Conservation (phyloP, 1,140 invertebrate species). For the Drosophila baimaii region DNA sequence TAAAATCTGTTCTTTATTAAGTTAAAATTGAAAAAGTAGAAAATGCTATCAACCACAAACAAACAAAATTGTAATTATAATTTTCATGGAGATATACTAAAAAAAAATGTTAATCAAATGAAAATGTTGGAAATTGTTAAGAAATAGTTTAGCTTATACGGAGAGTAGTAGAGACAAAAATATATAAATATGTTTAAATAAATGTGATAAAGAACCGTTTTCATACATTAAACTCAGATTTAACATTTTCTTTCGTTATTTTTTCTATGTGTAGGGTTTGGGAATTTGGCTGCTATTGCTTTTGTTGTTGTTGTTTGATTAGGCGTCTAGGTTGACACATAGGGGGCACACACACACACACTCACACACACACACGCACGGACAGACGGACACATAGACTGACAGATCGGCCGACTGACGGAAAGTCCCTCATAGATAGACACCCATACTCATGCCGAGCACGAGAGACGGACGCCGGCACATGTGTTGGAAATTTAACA, state of each 20-base stretch:
- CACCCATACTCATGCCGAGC: slow-evolving; percentile 16
- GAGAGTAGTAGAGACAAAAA: background rate
- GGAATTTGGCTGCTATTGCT: slow-evolving; percentile 60
- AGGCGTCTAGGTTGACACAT: slow-evolving; percentile 77
- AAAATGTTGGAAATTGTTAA: no score
- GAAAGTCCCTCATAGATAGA: slow-evolving; percentile 43
- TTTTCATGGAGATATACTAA: no score
- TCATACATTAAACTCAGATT: background rate
- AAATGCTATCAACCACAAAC: no score
- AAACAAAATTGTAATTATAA: no score
- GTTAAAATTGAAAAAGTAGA: background rate
- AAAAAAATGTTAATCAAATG: no score
- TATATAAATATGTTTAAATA: no score
- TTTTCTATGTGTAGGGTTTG: slow-evolving; percentile 41
- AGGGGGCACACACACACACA: slow-evolving; percentile 53
- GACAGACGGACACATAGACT: slow-evolving; percentile 26
- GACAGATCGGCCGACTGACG: slow-evolving; percentile 27
- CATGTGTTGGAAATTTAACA: slow-evolving; percentile 78
- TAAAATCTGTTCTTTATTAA: background rate
- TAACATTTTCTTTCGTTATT: slow-evolving; percentile 2
- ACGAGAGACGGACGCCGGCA: slow-evolving; percentile 36
- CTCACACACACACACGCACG: slow-evolving; percentile 28
- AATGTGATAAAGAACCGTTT: background rate
- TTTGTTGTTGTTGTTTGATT: slow-evolving; percentile 71
- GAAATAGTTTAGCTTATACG: background rate